Percentiles rank a stretch among this genome's conserved stretches.
These are phyloP conservation scores for Mycteria americana DNA, from an alignment of 2,797 vertebrate species.

Conservation along the genomic window DNA sequence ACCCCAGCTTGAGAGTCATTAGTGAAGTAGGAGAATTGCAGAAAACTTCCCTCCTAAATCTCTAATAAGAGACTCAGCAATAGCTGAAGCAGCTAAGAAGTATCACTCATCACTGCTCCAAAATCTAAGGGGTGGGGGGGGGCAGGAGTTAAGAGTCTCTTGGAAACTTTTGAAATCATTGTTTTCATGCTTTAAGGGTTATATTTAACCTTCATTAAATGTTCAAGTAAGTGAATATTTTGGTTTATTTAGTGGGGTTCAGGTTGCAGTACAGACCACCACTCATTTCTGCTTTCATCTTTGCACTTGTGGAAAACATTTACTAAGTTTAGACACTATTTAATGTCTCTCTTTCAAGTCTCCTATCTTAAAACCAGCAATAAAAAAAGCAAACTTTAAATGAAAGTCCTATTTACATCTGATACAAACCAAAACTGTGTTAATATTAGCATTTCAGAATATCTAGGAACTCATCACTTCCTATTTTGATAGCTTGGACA, in stretches of 20 bases:
- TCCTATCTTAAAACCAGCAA: conserved; percentile 12
- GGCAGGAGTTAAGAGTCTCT: conserved; percentile 27
- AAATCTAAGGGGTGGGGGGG: conserved; percentile 20
- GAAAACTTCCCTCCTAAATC: not conserved
- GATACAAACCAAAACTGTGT: not conserved
- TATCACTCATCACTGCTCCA: conserved; percentile 65
- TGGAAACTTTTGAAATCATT: conserved; percentile 57
- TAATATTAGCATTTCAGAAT: not conserved
- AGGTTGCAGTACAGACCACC: conserved; percentile 53
- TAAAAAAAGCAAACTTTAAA: not conserved
- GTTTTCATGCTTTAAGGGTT: conserved; percentile 56
- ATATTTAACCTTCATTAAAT: conserved; percentile 66
- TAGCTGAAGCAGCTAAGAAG: conserved; percentile 57
- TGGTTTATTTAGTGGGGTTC: conserved; percentile 46
- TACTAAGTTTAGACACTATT: not conserved
- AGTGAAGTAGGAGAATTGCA: not conserved
- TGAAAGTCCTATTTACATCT: not conserved
- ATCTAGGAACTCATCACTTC: not conserved
- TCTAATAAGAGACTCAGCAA: not conserved
- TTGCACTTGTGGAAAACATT: not conserved
- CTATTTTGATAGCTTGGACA: not conserved
- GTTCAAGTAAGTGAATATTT: conserved; percentile 62
- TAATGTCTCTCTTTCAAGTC: not conserved
- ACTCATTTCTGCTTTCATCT: conserved; percentile 59
- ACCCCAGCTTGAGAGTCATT: not conserved